Percentiles rank a stretch among this genome's conserved stretches.
Conservation (phyloP, 2,113 vertebrate genomes). For the Coregonus clupeaformis region DNA sequence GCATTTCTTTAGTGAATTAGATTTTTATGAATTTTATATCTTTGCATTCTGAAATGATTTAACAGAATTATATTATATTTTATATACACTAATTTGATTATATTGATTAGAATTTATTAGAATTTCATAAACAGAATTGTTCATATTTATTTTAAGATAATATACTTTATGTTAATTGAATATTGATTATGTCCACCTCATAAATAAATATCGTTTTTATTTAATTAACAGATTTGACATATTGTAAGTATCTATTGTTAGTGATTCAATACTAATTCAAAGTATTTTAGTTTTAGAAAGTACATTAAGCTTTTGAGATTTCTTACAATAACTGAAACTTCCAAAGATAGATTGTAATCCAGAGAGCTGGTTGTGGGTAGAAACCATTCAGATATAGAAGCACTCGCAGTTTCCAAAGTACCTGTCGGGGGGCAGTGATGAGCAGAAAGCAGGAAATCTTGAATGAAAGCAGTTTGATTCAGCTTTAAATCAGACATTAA, state of each 20-base stretch:
- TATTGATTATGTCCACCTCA: not conserved
- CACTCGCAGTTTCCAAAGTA: not conserved
- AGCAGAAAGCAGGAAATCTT: constrained; percentile 11
- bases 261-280: too few species aligned
- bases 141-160: not conserved
- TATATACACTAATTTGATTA: not conserved
- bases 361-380: not conserved
- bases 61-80: not conserved
- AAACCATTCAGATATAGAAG: too few species aligned
- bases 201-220: not conserved
- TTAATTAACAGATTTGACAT: not conserved
- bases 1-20: too few species aligned
- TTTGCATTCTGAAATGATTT: too few species aligned
- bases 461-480: not conserved
- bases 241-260: too few species aligned
- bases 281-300: too few species aligned
- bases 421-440: constrained; percentile 37
- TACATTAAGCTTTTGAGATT: too few species aligned
- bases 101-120: not conserved
- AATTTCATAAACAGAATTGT: not conserved
- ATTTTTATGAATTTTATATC: too few species aligned
- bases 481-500: not conserved
- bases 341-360: not conserved
- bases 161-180: too few species aligned
- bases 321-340: too few species aligned